Base-by-base conservation (phyloP, 1,140 invertebrate species). In the Mercenaria mercenaria region DNA sequence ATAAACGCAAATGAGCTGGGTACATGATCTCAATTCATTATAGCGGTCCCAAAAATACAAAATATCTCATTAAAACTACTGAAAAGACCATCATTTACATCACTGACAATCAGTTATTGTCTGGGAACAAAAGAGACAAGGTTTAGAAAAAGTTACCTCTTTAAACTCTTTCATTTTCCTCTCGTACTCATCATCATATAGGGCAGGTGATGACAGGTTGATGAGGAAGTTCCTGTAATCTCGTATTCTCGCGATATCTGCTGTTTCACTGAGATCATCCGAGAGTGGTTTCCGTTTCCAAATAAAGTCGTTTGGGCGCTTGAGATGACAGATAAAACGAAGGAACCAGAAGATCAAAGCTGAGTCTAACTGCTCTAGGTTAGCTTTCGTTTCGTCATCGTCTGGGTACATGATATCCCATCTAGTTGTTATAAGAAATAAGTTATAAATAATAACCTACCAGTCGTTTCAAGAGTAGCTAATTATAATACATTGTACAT, bases 171-270 rank as follows among this genome's bases (percentile, higher is more conserved):
- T 50, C 39, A 89, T n/a, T 77, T 89, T 89, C 29, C 88, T 20
- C 20, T 89, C 80, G 77, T 56, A 89, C 50, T 89, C 88, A 15
- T 89, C 88, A n/a, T 89, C 88, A 61, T 89, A 89, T 0, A 89
- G 50, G 0, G 88, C 88, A 1, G 80, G 88, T 29, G 34, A 76
- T 18, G 88, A 83, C 18, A 89, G 72, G 50, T 89, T 89, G 56
- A 89, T 83, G 6, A 84, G 50, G 41, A 89, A 89, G 39, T 89
- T 89, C 0, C 88, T 20, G 39, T 26, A 41, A 26, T 89, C 88
- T 20, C 88, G 79, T 56, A 89, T 76, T 37, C 88, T 81, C 34
- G 81, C 80, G 34, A 89, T 77, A 50, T 89, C 80, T 23, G 59
- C 88, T 10, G 88, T 77, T 37, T 89, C 88, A 15, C 59, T 89